These are phyloP conservation scores for Noctua pronuba DNA, from an alignment of 2,888 invertebrate species.

Conservation along the genomic window DNA sequence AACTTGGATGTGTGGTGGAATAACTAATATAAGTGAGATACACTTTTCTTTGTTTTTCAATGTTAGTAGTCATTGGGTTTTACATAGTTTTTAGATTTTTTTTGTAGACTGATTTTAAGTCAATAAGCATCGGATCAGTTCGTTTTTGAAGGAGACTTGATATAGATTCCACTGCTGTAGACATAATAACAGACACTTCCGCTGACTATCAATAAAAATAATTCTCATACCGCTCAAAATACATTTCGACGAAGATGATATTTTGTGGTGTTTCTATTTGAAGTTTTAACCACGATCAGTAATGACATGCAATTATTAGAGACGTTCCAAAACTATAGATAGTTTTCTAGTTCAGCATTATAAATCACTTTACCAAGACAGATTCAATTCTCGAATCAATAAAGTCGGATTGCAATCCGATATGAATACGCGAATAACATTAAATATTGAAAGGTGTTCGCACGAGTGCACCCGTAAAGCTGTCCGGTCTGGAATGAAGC, in stretches of 20 bases:
- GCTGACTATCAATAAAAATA: neutral
- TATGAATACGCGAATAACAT: constrained; percentile 56
- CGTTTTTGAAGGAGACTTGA: neutral
- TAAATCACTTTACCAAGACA: constrained; percentile 53
- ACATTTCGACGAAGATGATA: neutral
- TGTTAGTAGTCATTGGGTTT: neutral
- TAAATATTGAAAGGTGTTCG: constrained; percentile 59
- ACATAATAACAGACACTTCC: neutral
- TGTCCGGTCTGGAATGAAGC: constrained; percentile 60
- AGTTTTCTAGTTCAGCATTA: constrained; percentile 13
- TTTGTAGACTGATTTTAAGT: neutral
- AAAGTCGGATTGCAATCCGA: constrained; percentile 54
- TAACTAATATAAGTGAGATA: neutral
- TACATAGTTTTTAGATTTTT: neutral
- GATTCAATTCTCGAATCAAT: constrained; percentile 62
- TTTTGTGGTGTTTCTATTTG: neutral
- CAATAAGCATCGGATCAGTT: neutral
- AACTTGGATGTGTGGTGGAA: neutral
- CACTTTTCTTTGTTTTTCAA: neutral
- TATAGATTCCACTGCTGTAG: neutral
- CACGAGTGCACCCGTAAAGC: constrained; percentile 59
- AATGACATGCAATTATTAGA: constrained; percentile 18
- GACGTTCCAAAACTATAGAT: constrained; percentile 24
- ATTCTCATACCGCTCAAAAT: neutral
- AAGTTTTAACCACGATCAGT: neutral